These are phyloP conservation scores for Harmothoe impar DNA, from an alignment of 2,888 invertebrate genomes.

Conservation along the genomic window DNA sequence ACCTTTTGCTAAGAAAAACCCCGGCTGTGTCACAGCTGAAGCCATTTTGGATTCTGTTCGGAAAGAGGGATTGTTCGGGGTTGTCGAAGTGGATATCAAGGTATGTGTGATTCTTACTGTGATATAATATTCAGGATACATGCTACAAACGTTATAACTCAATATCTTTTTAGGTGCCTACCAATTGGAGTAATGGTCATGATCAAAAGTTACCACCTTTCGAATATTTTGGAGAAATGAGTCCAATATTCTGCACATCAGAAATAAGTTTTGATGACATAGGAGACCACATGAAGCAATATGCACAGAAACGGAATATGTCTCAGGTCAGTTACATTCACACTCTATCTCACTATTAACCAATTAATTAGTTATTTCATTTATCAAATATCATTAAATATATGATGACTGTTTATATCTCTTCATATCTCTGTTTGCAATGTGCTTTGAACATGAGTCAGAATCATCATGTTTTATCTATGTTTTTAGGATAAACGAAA, in stretches of 20 bases:
- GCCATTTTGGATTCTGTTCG: neutral
- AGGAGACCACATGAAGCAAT: neutral
- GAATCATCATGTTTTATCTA: no score
- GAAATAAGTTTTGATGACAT: neutral
- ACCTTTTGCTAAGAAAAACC: neutral
- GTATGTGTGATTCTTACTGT: conserved; percentile 43
- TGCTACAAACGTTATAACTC: no score
- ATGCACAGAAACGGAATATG: neutral
- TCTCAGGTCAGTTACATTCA: neutral
- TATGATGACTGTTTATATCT: no score
- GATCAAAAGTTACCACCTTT: neutral
- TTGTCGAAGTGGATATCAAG: conserved; percentile 52
- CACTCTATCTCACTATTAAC: no score
- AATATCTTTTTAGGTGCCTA: no score
- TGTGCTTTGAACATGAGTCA: no score
- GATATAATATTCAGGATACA: no score
- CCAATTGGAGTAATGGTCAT: neutral
- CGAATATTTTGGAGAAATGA: neutral
- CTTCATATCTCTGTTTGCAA: neutral
- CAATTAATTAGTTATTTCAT: no score
- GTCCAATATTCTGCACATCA: neutral
- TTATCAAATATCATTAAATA: no score
- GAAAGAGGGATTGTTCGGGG: conserved; percentile 48
- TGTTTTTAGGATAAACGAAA: neutral
- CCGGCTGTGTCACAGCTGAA: neutral